Conservation (phyloP, 2,888 invertebrate genomes). For the Stomorhina lunata region DNA sequence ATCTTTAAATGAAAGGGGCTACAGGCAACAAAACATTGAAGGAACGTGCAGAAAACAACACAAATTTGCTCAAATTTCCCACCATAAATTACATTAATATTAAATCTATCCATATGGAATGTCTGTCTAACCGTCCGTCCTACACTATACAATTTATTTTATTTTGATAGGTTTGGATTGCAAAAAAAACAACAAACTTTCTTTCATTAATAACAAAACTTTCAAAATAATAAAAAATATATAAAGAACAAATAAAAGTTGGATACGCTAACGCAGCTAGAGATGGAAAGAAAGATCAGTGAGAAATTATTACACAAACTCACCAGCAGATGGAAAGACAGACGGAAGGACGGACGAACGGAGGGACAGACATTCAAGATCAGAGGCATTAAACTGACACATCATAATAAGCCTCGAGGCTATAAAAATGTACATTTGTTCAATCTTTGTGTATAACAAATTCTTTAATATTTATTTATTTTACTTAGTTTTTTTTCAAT, state of each 20-base stretch:
- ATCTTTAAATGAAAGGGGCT: slow-evolving; percentile 24
- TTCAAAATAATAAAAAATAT: slow-evolving; percentile 24
- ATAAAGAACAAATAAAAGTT: slow-evolving; percentile 27
- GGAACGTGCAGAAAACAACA: neutral
- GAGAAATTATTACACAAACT: too few species aligned
- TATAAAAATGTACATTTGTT: slow-evolving; percentile 52
- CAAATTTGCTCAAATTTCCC: slow-evolving; percentile 53
- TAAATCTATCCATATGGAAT: neutral
- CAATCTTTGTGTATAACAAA: too few species aligned
- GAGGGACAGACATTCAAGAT: slow-evolving; percentile 29
- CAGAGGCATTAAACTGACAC: slow-evolving; percentile 53
- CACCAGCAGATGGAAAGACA: neutral
- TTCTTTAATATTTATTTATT: too few species aligned
- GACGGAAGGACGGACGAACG: neutral
- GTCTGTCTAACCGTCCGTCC: too few species aligned
- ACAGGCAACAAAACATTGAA: neutral
- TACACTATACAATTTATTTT: slow-evolving; percentile 38
- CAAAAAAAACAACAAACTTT: slow-evolving; percentile 49
- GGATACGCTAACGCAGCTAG: neutral
- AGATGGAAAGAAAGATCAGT: too few species aligned
- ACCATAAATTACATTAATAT: slow-evolving; percentile 38
- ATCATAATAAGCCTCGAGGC: slow-evolving; percentile 52
- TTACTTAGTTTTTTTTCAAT: too few species aligned
- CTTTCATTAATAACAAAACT: slow-evolving; percentile 59
- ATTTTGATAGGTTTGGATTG: slow-evolving; percentile 50